phyloP scores from a whole-genome alignment of 2,888 invertebrate species.

The Limnephilus marmoratus region DNA sequence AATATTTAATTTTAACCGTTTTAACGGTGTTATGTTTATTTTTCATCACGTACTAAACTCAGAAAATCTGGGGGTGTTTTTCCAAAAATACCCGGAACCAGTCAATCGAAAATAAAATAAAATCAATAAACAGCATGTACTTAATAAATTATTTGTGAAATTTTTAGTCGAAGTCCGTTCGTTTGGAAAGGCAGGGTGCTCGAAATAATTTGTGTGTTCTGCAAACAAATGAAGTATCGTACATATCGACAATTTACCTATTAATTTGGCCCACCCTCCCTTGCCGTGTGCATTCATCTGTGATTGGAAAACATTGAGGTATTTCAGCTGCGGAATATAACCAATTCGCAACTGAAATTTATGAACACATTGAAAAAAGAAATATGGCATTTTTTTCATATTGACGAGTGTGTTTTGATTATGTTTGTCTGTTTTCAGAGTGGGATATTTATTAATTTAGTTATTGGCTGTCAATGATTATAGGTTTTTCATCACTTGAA shows the following conservation, averaged over 20 bases:
- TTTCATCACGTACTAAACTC: not conserved
- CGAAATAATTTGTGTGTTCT: constrained; percentile 5
- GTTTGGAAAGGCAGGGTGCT: constrained; percentile 17
- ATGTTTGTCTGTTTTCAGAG: not conserved
- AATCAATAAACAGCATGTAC: not conserved
- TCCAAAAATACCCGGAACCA: not conserved
- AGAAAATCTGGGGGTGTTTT: not conserved
- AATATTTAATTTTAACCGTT: no score
- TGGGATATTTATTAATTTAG: not conserved
- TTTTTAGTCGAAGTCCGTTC: constrained; percentile 5
- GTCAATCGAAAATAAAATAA: not conserved
- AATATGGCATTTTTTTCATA: not conserved
- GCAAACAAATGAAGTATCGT: constrained; percentile 17
- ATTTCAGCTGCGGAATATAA: not conserved
- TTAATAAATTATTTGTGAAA: constrained; percentile 5
- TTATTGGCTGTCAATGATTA: not conserved
- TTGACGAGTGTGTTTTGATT: not conserved
- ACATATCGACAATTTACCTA: constrained; percentile 43
- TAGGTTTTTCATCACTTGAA: not conserved
- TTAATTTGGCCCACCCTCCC: not conserved
- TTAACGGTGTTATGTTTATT: not conserved
- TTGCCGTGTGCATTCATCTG: not conserved
- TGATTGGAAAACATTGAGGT: not conserved
- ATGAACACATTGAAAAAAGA: not conserved
- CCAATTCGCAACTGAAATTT: not conserved